phyloP scores from a whole-genome alignment of 2,113 vertebrate genomes.

The Misgurnus mizolepis region DNA sequence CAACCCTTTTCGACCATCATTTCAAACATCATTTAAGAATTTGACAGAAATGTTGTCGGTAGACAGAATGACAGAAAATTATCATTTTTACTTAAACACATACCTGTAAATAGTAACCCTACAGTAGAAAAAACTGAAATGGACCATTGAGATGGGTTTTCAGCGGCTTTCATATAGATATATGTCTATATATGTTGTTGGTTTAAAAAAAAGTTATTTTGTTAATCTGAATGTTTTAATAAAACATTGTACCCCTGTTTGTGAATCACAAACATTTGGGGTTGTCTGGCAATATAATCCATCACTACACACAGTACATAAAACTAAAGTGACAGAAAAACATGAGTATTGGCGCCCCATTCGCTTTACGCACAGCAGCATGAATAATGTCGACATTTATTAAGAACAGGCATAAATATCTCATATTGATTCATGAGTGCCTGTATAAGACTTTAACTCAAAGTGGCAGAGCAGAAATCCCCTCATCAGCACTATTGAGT shows the following conservation, averaged over 20 bases:
- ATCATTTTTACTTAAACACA: too few relatives aligned
- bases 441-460: constrained; percentile 10
- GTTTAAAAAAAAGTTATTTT: not conserved
- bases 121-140: too few relatives aligned
- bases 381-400: constrained; percentile 8
- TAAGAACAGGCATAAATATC: constrained; percentile 13
- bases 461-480: constrained; percentile 23
- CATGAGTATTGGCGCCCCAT: not conserved
- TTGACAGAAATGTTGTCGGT: too few relatives aligned
- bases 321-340: constrained; percentile 16
- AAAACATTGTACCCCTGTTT: not conserved
- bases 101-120: too few relatives aligned
- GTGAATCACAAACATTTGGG: not conserved
- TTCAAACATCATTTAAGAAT: too few relatives aligned
- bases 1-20: too few relatives aligned
- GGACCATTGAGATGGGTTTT: too few relatives aligned
- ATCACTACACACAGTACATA: not conserved
- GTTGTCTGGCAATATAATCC: not conserved
- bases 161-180: too few relatives aligned
- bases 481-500: constrained; percentile 34
- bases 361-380: not conserved
- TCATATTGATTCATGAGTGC: constrained; percentile 18
- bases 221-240: not conserved
- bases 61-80: too few relatives aligned
- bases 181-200: too few relatives aligned